phyloP scores from a whole-genome alignment of 2,888 invertebrate genomes.

The Eretmocerus hayati region DNA sequence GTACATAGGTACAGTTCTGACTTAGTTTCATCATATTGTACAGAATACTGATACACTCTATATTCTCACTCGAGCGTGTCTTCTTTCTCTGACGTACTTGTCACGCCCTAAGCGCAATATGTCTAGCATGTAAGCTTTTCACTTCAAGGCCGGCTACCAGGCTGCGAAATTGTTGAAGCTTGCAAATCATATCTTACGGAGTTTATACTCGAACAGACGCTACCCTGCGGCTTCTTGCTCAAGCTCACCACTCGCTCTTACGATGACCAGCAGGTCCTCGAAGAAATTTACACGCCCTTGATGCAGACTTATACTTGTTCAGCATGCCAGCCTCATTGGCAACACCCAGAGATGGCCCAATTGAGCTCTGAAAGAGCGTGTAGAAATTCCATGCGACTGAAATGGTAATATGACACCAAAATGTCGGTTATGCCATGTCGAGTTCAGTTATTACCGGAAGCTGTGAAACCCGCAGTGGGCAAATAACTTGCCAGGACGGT shows the following conservation, averaged over 20 bases:
- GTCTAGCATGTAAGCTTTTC: conserved; percentile 56
- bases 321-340: conserved; percentile 62
- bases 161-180: conserved; percentile 26
- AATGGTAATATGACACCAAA: conserved; percentile 68
- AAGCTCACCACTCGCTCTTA: conserved; percentile 60
- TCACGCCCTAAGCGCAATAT: conserved; percentile 53
- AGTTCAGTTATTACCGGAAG: conserved; percentile 66
- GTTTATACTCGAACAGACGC: conserved; percentile 61
- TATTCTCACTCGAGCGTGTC: conserved; percentile 59
- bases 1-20: conserved; percentile 26
- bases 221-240: conserved; percentile 69
- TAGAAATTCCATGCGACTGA: conserved; percentile 68
- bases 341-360: conserved; percentile 63
- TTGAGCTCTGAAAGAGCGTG: conserved; percentile 69
- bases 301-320: conserved; percentile 63
- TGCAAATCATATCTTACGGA: conserved; percentile 59
- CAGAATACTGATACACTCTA: conserved; percentile 21
- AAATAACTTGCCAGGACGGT: conserved; percentile 80
- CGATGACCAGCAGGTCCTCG: conserved; percentile 55
- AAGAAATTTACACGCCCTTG: conserved; percentile 58
- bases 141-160: conserved; percentile 50
- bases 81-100: conserved; percentile 62
- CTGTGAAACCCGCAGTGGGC: conserved; percentile 70
- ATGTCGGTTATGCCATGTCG: conserved; percentile 61
- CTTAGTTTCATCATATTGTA: conserved; percentile 22